Conservation (phyloP, 35 echinoderm and acorn worm genomes). For the Eucidaris tribuloides region DNA sequence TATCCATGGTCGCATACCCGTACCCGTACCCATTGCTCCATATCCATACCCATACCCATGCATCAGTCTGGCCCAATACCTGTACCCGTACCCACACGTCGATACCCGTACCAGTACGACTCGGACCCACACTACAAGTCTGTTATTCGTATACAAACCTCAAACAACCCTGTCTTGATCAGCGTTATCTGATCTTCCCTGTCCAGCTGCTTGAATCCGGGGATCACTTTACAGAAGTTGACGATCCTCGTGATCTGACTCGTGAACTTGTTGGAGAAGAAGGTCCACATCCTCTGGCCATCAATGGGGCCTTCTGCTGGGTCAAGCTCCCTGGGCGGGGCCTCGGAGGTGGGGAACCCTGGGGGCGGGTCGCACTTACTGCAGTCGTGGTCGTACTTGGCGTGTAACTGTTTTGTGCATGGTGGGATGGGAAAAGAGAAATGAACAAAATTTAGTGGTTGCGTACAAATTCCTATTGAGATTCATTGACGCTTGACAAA, state of each 20-base stretch:
- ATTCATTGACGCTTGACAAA: too few relatives aligned
- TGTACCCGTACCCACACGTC: too few relatives aligned
- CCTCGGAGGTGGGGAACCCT: conserved; percentile 83
- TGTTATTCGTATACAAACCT: too few relatives aligned
- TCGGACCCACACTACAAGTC: too few relatives aligned
- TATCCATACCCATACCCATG: too few relatives aligned
- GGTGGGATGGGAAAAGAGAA: neutral
- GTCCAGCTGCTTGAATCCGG: conserved; percentile 87
- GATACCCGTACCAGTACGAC: too few relatives aligned
- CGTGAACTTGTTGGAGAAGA: conserved; percentile 99
- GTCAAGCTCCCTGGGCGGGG: conserved; percentile 79
- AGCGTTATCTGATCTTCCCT: conserved; percentile 95
- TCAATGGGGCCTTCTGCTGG: conserved; percentile 42
- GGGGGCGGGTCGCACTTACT: conserved; percentile 79
- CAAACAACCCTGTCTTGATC: conserved; percentile 96
- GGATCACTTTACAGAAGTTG: conserved; percentile 95
- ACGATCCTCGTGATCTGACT: conserved; percentile 97
- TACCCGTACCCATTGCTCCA: too few relatives aligned
- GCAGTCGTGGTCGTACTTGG: conserved; percentile 89
- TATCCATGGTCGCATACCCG: too few relatives aligned
- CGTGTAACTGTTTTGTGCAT: conserved; percentile 74
- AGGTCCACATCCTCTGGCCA: conserved; percentile 85
- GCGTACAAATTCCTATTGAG: too few relatives aligned
- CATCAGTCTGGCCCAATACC: too few relatives aligned
- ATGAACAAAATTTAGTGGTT: neutral